These are phyloP conservation scores for Gobionotothen gibberifrons DNA, from an alignment of 2,797 vertebrate genomes.

Conservation along the genomic window DNA sequence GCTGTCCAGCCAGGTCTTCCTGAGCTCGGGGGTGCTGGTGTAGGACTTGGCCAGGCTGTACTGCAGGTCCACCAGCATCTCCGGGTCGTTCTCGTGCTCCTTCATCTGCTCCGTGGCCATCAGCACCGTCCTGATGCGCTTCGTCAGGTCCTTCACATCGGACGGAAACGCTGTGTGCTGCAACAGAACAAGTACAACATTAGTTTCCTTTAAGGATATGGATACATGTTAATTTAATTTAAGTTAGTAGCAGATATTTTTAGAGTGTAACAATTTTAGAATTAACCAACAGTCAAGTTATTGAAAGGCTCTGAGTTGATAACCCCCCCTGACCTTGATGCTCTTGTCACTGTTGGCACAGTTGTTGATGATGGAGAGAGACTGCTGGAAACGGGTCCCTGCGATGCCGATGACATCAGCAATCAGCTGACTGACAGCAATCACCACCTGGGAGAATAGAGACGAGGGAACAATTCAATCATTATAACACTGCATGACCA, in stretches of 20 bases:
- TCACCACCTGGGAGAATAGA: slow-evolving; percentile 88
- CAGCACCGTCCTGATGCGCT: slow-evolving; percentile 95
- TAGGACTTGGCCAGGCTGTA: slow-evolving; percentile 99
- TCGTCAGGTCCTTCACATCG: slow-evolving; percentile 97
- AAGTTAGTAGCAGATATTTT: no score
- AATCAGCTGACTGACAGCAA: slow-evolving; percentile 98
- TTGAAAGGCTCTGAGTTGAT: no score
- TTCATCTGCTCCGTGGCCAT: slow-evolving; percentile 99
- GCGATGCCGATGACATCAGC: slow-evolving; percentile 97
- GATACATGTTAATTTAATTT: no score
- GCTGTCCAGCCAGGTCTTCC: slow-evolving; percentile 98
- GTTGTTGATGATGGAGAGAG: slow-evolving; percentile 98
- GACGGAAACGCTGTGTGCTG: slow-evolving; percentile 96
- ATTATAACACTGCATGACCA: neutral
- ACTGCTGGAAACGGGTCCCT: slow-evolving; percentile 97
- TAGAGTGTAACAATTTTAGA: no score
- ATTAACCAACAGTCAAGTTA: no score
- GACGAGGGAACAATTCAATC: neutral
- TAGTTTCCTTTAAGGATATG: neutral
- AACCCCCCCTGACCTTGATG: slow-evolving; percentile 87
- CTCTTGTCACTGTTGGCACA: slow-evolving; percentile 96
- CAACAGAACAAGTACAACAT: neutral
- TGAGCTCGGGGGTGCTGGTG: slow-evolving; percentile 96
- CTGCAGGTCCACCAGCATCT: slow-evolving; percentile 99
- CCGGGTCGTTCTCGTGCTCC: slow-evolving; percentile 96